Evolutionary conservation across 2,888 invertebrate species (phyloP), one percentile per base, ranked within the genome.

Genomic region (Yponomeuta cagnagella): DNA sequence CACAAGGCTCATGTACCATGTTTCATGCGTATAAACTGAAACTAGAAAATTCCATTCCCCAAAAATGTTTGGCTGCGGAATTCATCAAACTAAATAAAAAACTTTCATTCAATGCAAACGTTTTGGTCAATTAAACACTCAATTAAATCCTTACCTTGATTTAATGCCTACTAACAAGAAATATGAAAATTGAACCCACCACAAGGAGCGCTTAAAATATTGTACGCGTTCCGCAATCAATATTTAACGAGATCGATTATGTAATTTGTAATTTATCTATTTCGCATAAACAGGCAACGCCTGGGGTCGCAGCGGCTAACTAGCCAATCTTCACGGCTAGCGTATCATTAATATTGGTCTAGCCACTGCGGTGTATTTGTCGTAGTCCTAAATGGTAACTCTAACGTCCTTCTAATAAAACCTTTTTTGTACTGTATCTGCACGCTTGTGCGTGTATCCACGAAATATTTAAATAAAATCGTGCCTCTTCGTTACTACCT

Each of bases 251-350:
- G 52, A 58, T 58, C 52, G 52, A 58, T 58, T 58, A 58, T 3
- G 52, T 58, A 58, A 58, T 58, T 12, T 5, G 5, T 58, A 58
- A 58, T 58, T 58, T 58, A 58, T 58, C 52, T 15, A 58, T 58
- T 15, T 58, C 52, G 15, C 52, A 58, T 58, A 58, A 58, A 58
- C 52, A 15, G 15, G 52, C 52, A 58, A 31, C 65, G 31, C 65
- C 31, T 65, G 65, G 10, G 65, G 65, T 65, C 65, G 31, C 31
- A 65, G 12, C 33, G 33, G 31, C 65, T 31, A 65, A 65, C 65
- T 65, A 65, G 65, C 65, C 65, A 65, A 65, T 65, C 65, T 65
- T 65, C 65, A 30, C 65, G 30, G 31, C 33, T 15, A 58, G 52
- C 52, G 52, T 58, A 58, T 58, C 52, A 58, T 58, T 58, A 58